These are phyloP conservation scores for Caenorhabditis sp. DNA, from an alignment of 2,888 invertebrate genomes.

Conservation along the genomic window DNA sequence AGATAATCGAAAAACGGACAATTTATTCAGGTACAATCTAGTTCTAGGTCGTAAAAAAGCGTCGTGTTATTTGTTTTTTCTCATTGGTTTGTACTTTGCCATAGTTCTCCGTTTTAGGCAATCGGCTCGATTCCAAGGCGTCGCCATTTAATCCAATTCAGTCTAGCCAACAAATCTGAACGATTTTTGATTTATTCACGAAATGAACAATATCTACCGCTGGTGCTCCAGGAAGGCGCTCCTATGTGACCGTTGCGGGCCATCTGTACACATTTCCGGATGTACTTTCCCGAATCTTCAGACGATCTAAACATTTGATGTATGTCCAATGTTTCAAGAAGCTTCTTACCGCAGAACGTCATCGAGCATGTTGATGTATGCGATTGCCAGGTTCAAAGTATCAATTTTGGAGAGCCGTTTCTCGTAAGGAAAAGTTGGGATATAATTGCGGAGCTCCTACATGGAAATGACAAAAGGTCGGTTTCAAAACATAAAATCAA, in stretches of 20 bases:
- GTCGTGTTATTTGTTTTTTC: not conserved
- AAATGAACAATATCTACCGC: conserved; percentile 63
- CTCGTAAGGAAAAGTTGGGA: conserved; percentile 99
- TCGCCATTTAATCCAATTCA: conserved; percentile 99
- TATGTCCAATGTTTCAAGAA: not conserved
- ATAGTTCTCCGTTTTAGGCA: too few relatives aligned
- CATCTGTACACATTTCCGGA: conserved; percentile 67
- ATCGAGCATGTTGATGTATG: conserved; percentile 91
- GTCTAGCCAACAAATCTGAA: conserved; percentile 92
- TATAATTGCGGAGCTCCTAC: conserved; percentile 93
- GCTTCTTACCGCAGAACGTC: conserved; percentile 77
- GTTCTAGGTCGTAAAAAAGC: not conserved
- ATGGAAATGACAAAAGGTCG: conserved; percentile 17
- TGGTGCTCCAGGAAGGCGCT: conserved; percentile 77
- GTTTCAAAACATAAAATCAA: conserved; percentile 1
- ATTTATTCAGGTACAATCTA: not conserved
- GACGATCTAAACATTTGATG: conserved; percentile 50
- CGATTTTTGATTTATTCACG: not conserved
- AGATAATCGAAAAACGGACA: not conserved
- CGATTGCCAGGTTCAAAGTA: conserved; percentile 94
- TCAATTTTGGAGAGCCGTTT: conserved; percentile 98
- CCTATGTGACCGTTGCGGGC: conserved; percentile 63
- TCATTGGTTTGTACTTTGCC: too few relatives aligned
- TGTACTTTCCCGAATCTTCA: conserved; percentile 67
- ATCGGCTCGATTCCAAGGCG: conserved; percentile 87